Conservation (phyloP, 2,113 vertebrate genomes). For the Prunella fulvescens region DNA sequence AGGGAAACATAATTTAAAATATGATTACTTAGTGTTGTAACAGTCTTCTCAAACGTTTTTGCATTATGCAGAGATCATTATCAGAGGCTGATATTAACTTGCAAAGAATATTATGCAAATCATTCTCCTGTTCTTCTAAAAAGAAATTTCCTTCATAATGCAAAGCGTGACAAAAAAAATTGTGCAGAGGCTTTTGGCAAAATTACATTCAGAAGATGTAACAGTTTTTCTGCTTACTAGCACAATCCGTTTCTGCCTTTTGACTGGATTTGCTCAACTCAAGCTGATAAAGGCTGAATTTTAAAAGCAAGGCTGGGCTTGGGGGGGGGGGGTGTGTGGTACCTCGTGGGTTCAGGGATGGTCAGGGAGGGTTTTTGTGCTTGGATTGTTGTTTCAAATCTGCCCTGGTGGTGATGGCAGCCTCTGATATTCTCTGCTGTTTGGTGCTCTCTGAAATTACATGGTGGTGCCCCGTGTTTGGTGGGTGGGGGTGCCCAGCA, state of each 20-base stretch:
- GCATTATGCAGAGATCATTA: constrained; percentile 66
- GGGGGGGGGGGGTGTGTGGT: background rate
- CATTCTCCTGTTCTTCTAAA: constrained; percentile 59
- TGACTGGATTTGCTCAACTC: constrained; percentile 50
- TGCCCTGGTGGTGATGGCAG: accelerated
- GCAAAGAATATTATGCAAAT: constrained; percentile 78
- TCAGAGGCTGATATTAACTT: constrained; percentile 75
- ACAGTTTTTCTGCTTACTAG: constrained; percentile 71
- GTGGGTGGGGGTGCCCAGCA: background rate
- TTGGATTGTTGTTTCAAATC: background rate
- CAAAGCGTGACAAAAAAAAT: constrained; percentile 68
- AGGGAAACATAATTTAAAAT: constrained; percentile 81
- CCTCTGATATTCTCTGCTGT: background rate
- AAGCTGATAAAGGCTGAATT: constrained; percentile 61
- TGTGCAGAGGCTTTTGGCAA: constrained; percentile 64
- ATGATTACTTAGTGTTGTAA: constrained; percentile 80
- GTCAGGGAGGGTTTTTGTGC: background rate
- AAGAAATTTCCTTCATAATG: constrained; percentile 69
- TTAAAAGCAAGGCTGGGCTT: background rate
- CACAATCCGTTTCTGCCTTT: constrained; percentile 70
- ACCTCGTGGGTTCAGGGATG: background rate
- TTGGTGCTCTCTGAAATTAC: accelerated
- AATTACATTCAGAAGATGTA: constrained; percentile 69
- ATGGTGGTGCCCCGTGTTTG: accelerated
- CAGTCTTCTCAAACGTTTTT: constrained; percentile 71